Evolutionary conservation across 1,140 invertebrate genomes (phyloP), one percentile per base, ranked within the genome.

Genomic region (Adoxophyes honmai): DNA sequence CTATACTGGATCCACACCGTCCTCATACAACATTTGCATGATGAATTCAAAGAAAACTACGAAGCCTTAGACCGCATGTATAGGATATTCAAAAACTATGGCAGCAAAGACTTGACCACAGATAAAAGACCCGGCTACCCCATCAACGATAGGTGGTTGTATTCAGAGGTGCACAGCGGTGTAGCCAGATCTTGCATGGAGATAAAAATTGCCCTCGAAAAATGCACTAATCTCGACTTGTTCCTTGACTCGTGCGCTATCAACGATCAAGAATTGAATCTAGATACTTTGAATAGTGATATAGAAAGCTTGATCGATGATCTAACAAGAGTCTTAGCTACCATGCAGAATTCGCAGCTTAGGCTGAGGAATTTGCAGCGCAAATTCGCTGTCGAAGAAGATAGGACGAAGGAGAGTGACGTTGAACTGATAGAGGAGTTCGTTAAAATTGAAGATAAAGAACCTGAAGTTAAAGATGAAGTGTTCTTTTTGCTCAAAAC

Each of bases 401-500:
- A 15, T 67, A 73, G 16, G 63, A 68, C 28, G 68, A 71, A 4
- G 33, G 28, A 15, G n/a, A 18, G 48, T n/a, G 52, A 59, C 6
- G 58, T 59, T 0, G 63, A 75, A 54, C 70, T 66, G 6, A 28
- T 6, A 11, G 53, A 34, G 9, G 53, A 28, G 0, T 53, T 84
- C 68, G 66, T 80, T 10, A 78, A 72, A 69, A 80, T 88, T 52
- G 79, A 78, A 57, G 81, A 86, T 53, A 67, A 60, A 37, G 73
- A 69, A 52, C 74, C 75, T 14, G 83, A 78, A 44, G 63, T 70
- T 14, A 81, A 65, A 61, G 86, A 88, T 63, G 86, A 88, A 70
- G 86, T 88, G 44, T 88, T 81, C 54, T 88, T 81, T 67, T 86
- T 80, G n/a, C 70, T 88, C 7, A 84, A 75, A 64, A 86, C 83